Conservation (phyloP, 2,888 invertebrate genomes). For the Aporophyla lueneburgensis region DNA sequence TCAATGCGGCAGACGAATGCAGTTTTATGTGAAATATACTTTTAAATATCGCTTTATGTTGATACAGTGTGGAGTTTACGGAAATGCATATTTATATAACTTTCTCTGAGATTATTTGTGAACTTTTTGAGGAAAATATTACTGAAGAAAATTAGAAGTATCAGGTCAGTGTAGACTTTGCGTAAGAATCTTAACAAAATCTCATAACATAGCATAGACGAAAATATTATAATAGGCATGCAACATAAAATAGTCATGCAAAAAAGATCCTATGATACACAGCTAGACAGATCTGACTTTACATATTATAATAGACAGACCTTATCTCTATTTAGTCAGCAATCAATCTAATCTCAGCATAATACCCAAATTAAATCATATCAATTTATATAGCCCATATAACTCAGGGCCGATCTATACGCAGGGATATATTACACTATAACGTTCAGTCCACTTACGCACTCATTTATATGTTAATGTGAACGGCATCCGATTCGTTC, state of each 20-base stretch:
- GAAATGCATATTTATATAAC: conserved; percentile 37
- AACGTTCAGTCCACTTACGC: conserved; percentile 87
- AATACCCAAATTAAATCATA: conserved; percentile 72
- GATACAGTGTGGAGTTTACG: conserved; percentile 79
- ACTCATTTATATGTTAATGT: conserved; percentile 91
- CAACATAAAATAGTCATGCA: conserved; percentile 1
- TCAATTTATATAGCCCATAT: conserved; percentile 79
- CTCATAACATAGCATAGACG: background rate
- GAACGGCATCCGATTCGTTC: conserved; percentile 83
- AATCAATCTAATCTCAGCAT: conserved; percentile 71
- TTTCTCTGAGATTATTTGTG: conserved; percentile 12
- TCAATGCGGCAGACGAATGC: conserved; percentile 85
- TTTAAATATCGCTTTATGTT: conserved; percentile 83
- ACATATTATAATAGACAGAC: conserved; percentile 58
- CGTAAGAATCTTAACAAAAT: background rate
- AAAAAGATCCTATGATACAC: conserved; percentile 1
- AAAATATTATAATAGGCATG: background rate
- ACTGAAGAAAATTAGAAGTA: conserved; percentile 3
- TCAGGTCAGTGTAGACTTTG: background rate
- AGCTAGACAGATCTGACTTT: conserved; percentile 38
- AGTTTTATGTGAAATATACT: conserved; percentile 85
- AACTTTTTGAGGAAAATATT: background rate
- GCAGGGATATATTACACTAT: conserved; percentile 79
- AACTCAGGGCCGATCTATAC: conserved; percentile 77
- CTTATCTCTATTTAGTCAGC: conserved; percentile 63